Percentiles rank a stretch among this genome's conserved stretches.
Evolutionary conservation across 2,888 invertebrate genomes (phyloP).

Genomic region (Nipponacmea schrenckii): DNA sequence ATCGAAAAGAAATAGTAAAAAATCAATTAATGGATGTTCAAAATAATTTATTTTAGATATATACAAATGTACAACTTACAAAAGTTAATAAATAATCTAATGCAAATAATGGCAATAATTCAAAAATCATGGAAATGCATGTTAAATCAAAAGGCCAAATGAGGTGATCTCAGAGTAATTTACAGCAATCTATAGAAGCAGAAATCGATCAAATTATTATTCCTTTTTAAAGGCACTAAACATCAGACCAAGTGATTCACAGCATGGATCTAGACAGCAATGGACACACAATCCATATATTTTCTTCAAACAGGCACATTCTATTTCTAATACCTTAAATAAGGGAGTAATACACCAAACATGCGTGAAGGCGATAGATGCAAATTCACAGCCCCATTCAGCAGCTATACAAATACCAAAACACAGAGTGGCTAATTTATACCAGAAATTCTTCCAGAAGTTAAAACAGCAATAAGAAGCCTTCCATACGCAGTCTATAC

Average conservation of each 20-base stretch:
- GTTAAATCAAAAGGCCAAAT: too few species aligned
- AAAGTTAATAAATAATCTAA: too few species aligned
- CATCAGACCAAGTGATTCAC: slow-evolving; percentile 41
- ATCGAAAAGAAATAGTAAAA: too few species aligned
- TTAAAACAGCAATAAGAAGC: slow-evolving; percentile 75
- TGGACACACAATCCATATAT: slow-evolving; percentile 72
- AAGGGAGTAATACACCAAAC: slow-evolving; percentile 81
- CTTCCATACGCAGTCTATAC: slow-evolving; percentile 79
- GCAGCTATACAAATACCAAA: slow-evolving; percentile 78
- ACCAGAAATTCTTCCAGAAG: slow-evolving; percentile 76
- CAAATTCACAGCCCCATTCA: slow-evolving; percentile 69
- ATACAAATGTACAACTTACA: too few species aligned
- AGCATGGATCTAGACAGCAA: slow-evolving; percentile 48
- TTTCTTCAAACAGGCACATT: slow-evolving; percentile 46
- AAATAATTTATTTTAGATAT: too few species aligned
- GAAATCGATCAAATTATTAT: not conserved
- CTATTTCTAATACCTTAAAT: slow-evolving; percentile 76
- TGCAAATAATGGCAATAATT: too few species aligned
- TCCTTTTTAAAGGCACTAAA: slow-evolving; percentile 45
- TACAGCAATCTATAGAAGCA: too few species aligned
- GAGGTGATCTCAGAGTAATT: too few species aligned
- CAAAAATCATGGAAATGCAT: too few species aligned
- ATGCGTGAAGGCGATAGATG: slow-evolving; percentile 73
- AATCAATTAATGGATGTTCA: too few species aligned
- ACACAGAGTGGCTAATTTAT: slow-evolving; percentile 76